Base-by-base conservation (phyloP, 92 coral and sea anemone species). In the Epizoanthus scotinus region DNA sequence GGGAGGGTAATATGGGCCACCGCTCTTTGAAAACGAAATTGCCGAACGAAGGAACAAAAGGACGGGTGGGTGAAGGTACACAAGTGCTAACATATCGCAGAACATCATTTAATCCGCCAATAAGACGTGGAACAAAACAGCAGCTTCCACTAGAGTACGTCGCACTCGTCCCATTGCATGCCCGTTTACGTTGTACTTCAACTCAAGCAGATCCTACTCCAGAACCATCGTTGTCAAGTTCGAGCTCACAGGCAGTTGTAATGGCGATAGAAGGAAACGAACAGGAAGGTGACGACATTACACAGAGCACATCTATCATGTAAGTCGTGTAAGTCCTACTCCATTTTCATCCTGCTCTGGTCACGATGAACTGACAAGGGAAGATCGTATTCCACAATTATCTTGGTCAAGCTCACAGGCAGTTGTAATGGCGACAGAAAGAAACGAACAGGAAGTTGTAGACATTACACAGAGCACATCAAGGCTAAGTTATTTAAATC, bases 121-220 rank as follows among this genome's bases (percentile, higher is more conserved):
- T 59, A 13, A 59, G 64, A 59, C 64, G 29, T 8, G 64, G 64
- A 59, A 26, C 64, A 12, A 59, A 59, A 59, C 64, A 59, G 26
- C 64, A n/a, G 5, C 64, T 27, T 59, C 64, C 64, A 4, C 26
- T 59, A 5, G 64, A 59, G 12, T 59, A 21, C 14, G 22, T 20
- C 8, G 27, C 64, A 7, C 27, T 59, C 6, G 64, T 59, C 3
- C 64, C 64, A 5, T 27, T 59, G 12, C 64, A 59, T 18, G 64
- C 64, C 64, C 64, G 64, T 20, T 8, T 59, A 8, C 26, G 28
- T 8, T 20, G 22, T 26, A 34, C 40, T 34, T 6, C 1, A 34
- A 34, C 40, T 2, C 2, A 34, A 34, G 3, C 40, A 34, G 40
- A 34, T 0, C 5, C 40, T 34, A 2, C 4, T 34, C 40, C 1